phyloP scores from a whole-genome alignment of 64 coral and sea anemone genomes.

The Platygyra sinensis region DNA sequence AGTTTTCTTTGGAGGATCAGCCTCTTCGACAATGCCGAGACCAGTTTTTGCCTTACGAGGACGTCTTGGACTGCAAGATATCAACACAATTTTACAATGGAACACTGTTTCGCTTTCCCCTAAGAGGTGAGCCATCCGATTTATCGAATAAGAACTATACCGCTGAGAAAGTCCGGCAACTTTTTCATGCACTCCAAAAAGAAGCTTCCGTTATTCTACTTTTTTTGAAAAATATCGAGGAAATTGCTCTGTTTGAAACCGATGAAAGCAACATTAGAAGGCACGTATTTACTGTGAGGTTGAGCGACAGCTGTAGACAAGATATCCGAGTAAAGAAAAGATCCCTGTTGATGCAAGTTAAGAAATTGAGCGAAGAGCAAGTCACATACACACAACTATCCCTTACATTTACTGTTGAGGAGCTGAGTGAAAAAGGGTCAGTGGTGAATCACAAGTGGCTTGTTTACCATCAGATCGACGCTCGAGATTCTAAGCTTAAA shows the following conservation, averaged over 20 bases:
- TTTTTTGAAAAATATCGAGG: slow-evolving; percentile 84
- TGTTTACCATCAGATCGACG: slow-evolving; percentile 68
- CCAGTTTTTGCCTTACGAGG: slow-evolving; percentile 81
- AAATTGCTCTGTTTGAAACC: slow-evolving; percentile 77
- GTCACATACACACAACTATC: slow-evolving; percentile 20
- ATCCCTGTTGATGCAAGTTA: slow-evolving; percentile 38
- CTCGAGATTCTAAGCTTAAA: slow-evolving; percentile 38
- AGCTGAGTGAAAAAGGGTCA: background rate
- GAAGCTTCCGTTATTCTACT: slow-evolving; percentile 83
- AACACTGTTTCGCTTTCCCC: slow-evolving; percentile 82
- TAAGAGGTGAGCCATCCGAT: slow-evolving; percentile 57
- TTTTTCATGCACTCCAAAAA: slow-evolving; percentile 67
- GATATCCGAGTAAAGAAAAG: slow-evolving; percentile 47
- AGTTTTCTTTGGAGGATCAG: slow-evolving; percentile 69
- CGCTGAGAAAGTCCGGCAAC: slow-evolving; percentile 57
- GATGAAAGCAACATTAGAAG: slow-evolving; percentile 11
- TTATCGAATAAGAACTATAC: slow-evolving; percentile 74
- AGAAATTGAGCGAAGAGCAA: slow-evolving; percentile 4
- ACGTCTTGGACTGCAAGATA: slow-evolving; percentile 70
- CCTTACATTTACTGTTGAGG: slow-evolving; percentile 51
- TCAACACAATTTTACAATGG: slow-evolving; percentile 54
- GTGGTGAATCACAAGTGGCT: slow-evolving; percentile 59
- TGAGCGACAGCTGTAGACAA: slow-evolving; percentile 57
- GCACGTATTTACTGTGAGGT: slow-evolving; percentile 62
- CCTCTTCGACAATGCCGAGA: slow-evolving; percentile 44